Percentiles rank a stretch among this genome's conserved stretches.
phyloP scores from a whole-genome alignment of 2,888 invertebrate species.

The Octodonta nipae region DNA sequence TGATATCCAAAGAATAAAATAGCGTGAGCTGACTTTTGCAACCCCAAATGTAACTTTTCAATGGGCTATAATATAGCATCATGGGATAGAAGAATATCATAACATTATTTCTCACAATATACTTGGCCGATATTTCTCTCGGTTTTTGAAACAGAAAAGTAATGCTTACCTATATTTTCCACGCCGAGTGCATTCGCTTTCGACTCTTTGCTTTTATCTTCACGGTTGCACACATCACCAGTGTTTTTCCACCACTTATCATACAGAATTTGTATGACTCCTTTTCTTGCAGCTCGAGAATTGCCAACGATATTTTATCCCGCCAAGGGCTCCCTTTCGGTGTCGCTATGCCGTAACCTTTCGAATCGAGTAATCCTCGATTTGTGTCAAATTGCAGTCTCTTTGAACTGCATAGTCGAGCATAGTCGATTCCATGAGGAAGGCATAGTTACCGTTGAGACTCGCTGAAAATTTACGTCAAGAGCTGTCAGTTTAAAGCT shows the following conservation, averaged over 20 bases:
- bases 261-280: conserved; percentile 81
- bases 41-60: too few relatives aligned
- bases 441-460: conserved; percentile 86
- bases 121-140: background rate
- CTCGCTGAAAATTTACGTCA: conserved; percentile 53
- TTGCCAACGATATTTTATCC: conserved; percentile 90
- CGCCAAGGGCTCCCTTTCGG: conserved; percentile 92
- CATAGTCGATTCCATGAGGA: conserved; percentile 96
- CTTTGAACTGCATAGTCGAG: conserved; percentile 89
- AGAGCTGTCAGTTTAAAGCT: background rate
- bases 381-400: conserved; percentile 93
- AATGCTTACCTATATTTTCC: conserved; percentile 65
- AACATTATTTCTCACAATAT: conserved; percentile 4
- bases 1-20: too few relatives aligned
- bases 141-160: background rate
- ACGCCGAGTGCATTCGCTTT: conserved; percentile 88
- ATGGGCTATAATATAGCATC: too few relatives aligned
- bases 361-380: conserved; percentile 74
- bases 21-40: too few relatives aligned
- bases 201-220: conserved; percentile 77
- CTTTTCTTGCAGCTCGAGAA: conserved; percentile 91
- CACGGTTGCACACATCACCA: conserved; percentile 77
- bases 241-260: conserved; percentile 99
- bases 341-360: conserved; percentile 92
- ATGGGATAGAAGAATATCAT: background rate